Evolutionary conservation across 2,113 vertebrate species (phyloP).

Genomic region (Phasianus colchicus): DNA sequence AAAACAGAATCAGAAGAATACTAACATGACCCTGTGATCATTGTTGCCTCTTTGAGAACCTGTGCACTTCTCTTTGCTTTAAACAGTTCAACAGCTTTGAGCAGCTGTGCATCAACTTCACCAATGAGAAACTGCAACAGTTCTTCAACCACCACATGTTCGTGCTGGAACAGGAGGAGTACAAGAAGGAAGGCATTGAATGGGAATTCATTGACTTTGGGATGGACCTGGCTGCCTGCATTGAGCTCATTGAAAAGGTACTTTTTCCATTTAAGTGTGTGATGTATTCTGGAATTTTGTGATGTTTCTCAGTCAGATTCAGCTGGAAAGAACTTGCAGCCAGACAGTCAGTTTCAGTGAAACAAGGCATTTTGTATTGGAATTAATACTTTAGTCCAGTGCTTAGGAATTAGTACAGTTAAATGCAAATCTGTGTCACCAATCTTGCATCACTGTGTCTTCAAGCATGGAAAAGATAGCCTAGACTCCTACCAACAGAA

Average conservation of each 20-base stretch:
- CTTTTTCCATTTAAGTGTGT: not conserved
- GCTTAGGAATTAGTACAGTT: not conserved
- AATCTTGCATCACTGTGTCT: not conserved
- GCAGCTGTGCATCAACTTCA: slow-evolving; percentile 88
- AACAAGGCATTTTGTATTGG: not conserved
- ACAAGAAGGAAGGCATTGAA: not conserved
- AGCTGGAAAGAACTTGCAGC: not conserved
- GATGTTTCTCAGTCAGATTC: not conserved
- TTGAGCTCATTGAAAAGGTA: slow-evolving; percentile 54
- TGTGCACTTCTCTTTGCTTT: not conserved
- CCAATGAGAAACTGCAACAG: slow-evolving; percentile 74
- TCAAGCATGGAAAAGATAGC: not conserved
- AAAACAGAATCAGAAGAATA: not conserved
- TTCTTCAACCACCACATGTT: not conserved
- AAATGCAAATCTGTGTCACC: not conserved
- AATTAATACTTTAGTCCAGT: not conserved
- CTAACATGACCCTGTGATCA: not conserved
- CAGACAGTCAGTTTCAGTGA: no score
- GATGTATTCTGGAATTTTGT: not conserved
- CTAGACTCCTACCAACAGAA: not conserved
- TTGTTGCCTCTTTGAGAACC: not conserved
- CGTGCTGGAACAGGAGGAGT: not conserved
- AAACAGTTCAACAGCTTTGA: slow-evolving; percentile 84
- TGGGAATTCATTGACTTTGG: not conserved
- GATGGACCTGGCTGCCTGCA: not conserved